These are phyloP conservation scores for Cantharis rufa DNA, from an alignment of 2,888 invertebrate genomes.

Conservation along the genomic window DNA sequence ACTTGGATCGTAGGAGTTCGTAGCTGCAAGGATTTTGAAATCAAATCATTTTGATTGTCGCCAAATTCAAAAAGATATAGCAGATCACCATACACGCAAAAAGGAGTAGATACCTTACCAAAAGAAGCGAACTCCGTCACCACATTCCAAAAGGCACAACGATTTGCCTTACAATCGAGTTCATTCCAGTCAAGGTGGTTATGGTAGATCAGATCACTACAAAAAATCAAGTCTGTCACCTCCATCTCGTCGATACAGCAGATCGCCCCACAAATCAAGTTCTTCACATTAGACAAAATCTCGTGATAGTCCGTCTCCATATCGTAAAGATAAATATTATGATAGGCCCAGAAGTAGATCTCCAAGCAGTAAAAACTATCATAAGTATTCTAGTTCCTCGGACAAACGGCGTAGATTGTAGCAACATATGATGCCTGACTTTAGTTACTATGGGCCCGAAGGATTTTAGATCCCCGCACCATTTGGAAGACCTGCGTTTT, in stretches of 20 bases:
- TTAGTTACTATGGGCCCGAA: constrained; percentile 21
- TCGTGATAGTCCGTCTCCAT: neutral
- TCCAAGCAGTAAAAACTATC: neutral
- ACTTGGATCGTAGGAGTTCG: neutral
- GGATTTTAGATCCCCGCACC: constrained; percentile 21
- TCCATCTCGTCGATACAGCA: constrained; percentile 2
- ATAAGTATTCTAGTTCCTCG: constrained; percentile 3
- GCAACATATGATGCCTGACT: constrained; percentile 6
- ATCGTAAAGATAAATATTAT: neutral
- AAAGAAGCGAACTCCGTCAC: constrained; percentile 7
- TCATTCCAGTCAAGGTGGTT: neutral
- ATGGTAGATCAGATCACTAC: constrained; percentile 12
- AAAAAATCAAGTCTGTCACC: constrained; percentile 18
- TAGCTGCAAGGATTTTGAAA: neutral
- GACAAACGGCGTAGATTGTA: neutral
- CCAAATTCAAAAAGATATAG: constrained; percentile 23
- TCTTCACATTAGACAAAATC: no score
- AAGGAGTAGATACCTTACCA: constrained; percentile 12
- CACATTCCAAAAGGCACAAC: constrained; percentile 5
- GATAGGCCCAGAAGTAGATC: neutral
- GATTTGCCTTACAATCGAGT: constrained; percentile 5
- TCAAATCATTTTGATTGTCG: constrained; percentile 4
- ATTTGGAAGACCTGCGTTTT: constrained; percentile 13
- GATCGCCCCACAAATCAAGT: neutral
- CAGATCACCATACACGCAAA: constrained; percentile 12